These are phyloP conservation scores for Venturia canescens DNA, from an alignment of 1,140 invertebrate species.

Conservation along the genomic window DNA sequence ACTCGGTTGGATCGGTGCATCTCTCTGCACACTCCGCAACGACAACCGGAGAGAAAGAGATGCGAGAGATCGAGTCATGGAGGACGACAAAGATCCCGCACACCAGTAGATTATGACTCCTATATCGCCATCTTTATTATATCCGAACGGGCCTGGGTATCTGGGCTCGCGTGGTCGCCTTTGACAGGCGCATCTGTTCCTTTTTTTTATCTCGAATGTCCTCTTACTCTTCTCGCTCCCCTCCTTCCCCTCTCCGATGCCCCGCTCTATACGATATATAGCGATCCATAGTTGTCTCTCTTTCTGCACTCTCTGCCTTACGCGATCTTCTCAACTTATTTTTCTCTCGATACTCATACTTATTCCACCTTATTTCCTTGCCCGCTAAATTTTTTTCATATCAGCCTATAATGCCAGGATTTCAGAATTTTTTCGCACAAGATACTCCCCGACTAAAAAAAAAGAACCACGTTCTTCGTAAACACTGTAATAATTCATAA, in stretches of 20 bases:
- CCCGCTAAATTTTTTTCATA: not conserved
- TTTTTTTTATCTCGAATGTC: constrained; percentile 30
- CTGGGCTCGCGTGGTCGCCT: constrained; percentile 61
- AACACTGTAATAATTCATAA: not conserved
- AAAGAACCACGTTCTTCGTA: not conserved
- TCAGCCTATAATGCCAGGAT: not conserved
- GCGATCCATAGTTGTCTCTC: not conserved
- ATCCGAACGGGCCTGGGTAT: constrained; percentile 61
- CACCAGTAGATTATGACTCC: constrained; percentile 75
- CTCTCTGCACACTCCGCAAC: constrained; percentile 23
- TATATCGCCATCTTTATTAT: constrained; percentile 77
- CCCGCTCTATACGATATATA: not conserved
- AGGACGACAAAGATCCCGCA: constrained; percentile 54
- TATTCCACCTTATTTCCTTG: not conserved
- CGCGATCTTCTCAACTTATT: constrained; percentile 13
- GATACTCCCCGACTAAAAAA: not conserved
- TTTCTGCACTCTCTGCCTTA: constrained; percentile 6
- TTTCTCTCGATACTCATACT: not conserved
- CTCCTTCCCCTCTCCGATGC: not conserved
- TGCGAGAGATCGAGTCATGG: constrained; percentile 3
- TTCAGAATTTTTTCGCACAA: not conserved
- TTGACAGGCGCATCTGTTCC: constrained; percentile 64
- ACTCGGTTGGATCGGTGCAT: constrained; percentile 58
- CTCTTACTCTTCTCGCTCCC: constrained; percentile 39
- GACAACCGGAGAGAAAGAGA: constrained; percentile 19